phyloP scores from a whole-genome alignment of 2,113 vertebrate species.

The Scomber colias region DNA sequence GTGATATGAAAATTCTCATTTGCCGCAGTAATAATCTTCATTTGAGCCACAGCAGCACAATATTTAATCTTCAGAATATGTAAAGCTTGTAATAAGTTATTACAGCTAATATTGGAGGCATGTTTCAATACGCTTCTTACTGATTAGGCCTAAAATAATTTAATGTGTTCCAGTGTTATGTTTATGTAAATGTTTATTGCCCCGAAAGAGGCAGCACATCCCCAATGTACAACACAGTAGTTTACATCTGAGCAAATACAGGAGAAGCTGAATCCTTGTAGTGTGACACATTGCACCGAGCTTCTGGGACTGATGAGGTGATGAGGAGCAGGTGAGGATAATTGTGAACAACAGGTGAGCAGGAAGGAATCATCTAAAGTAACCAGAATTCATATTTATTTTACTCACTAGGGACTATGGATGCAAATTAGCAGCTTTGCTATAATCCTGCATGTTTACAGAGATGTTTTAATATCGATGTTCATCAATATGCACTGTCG shows the following conservation, averaged over 20 bases:
- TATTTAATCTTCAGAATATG: background rate
- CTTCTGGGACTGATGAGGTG: no score
- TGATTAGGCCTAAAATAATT: background rate
- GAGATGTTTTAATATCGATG: no score
- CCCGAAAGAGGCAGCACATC: background rate
- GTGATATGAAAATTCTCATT: slow-evolving; percentile 17
- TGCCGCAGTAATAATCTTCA: slow-evolving; percentile 14
- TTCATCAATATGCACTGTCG: no score
- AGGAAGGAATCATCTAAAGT: no score
- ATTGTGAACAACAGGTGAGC: no score
- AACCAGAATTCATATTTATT: no score
- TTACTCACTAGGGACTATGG: no score
- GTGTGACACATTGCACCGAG: background rate
- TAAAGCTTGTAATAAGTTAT: background rate
- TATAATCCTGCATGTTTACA: no score
- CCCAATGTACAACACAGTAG: no score
- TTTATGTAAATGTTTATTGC: slow-evolving; percentile 2
- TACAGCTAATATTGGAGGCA: background rate
- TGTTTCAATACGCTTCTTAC: background rate
- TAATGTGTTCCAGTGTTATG: background rate
- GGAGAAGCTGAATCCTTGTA: background rate
- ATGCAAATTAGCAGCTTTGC: no score
- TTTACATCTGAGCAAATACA: no score
- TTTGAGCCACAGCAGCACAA: background rate
- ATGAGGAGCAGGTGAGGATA: no score